Evolutionary conservation across 2,888 invertebrate species (phyloP), one percentile per base, ranked within the genome.

Genomic region (Chrysolina haemoptera): DNA sequence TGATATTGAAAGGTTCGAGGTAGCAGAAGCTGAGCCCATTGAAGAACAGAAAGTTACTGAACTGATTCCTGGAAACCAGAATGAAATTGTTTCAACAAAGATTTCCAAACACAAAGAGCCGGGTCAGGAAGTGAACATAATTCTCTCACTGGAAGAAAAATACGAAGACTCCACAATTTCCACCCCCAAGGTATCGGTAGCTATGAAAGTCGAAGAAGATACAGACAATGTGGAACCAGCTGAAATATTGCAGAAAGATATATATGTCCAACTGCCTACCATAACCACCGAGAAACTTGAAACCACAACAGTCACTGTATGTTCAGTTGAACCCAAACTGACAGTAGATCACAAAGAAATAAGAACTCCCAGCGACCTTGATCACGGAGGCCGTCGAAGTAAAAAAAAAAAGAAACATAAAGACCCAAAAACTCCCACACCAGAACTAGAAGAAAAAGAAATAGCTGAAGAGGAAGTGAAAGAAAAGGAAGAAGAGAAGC

Each of bases 391-490:
- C 63, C 90, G 91, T 81, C 88, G 89, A 85, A 91, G 89, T 87
- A 91, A 91, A 88, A 92, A 90, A 89, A 91, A 90, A 89, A 92
- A 92, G 89, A 92, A 92, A 86, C 90, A 89, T 84, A 91, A 91
- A 87, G 88, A 88, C 68, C 67, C 65, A 53, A 64, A 74, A 72
- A 70, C 75, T 2, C 73, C 81, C 62, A 79, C 81, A 53, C 74
- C 80, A 83, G 78, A 77, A 78, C 79, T 83, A 74, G 78, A 78
- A 71, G 75, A 80, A 75, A 68, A 65, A 72, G 35, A 68, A 68
- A 35, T 35, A 40, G 11, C 43, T 46, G 62, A 72, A 40, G 62
- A 72, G 62, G 43, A 68, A 12, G 3, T 20, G 6, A 12, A 43
- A 16, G 20, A 53, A 53, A 11, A 10, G 53, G 50, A 18, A 50